These are phyloP conservation scores for Omphaloscelis lunosa DNA, from an alignment of 2,888 invertebrate species.

Conservation along the genomic window DNA sequence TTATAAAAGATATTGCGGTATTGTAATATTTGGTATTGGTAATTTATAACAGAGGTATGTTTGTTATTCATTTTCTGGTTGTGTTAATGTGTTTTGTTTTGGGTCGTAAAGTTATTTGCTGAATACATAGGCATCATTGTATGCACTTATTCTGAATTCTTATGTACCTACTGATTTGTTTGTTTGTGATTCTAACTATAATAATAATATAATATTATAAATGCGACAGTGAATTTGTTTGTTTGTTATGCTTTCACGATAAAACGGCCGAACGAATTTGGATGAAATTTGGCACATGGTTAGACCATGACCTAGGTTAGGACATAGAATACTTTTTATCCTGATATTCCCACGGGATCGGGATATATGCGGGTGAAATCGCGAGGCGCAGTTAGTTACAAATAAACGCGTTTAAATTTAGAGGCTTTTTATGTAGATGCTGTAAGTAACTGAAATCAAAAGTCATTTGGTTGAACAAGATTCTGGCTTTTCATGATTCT, in stretches of 20 bases:
- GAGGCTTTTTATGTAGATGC: background rate
- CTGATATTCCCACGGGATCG: too few relatives aligned
- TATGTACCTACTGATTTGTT: background rate
- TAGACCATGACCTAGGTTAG: too few relatives aligned
- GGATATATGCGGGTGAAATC: too few relatives aligned
- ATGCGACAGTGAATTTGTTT: too few relatives aligned
- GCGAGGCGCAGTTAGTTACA: background rate
- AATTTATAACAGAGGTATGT: conserved; percentile 31
- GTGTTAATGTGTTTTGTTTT: background rate
- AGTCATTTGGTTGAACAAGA: background rate
- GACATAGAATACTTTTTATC: too few relatives aligned
- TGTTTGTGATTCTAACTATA: background rate
- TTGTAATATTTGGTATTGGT: conserved; percentile 28
- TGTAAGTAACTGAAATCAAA: background rate
- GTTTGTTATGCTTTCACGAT: too few relatives aligned
- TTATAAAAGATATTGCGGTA: conserved; percentile 54
- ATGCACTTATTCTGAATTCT: background rate
- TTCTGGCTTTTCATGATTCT: background rate
- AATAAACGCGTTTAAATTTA: background rate
- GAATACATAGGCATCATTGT: background rate
- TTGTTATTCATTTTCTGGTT: conserved; percentile 15
- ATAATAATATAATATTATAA: too few relatives aligned
- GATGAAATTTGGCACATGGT: too few relatives aligned
- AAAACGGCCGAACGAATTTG: too few relatives aligned
- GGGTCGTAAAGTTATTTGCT: background rate